A percentile compares a stretch with the other conserved stretches of the same genome.
Conservation (phyloP, 2,888 invertebrate genomes). For the Abscondita cerata region DNA sequence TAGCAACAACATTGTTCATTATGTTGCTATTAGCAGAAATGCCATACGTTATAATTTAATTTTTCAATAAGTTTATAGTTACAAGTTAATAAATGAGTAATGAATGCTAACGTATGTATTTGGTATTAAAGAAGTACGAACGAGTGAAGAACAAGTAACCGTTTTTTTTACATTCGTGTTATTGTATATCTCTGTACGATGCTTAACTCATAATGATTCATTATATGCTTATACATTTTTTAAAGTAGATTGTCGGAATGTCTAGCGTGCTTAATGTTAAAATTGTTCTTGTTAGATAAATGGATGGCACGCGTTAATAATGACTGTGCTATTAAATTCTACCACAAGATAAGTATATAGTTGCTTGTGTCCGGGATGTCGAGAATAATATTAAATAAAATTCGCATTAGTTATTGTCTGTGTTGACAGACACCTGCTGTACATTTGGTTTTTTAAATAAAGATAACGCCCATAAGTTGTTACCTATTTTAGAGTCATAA, state of each 20-base stretch:
- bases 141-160: too few relatives aligned
- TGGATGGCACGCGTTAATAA: slow-evolving; percentile 51
- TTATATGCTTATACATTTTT: slow-evolving; percentile 42
- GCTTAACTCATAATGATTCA: slow-evolving; percentile 42
- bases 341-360: slow-evolving; percentile 52
- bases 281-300: slow-evolving; percentile 51
- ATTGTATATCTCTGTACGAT: slow-evolving; percentile 26
- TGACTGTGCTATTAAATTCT: slow-evolving; percentile 48
- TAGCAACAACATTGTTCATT: too few relatives aligned
- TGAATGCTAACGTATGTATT: too few relatives aligned
- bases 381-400: slow-evolving; percentile 57
- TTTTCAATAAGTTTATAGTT: too few relatives aligned
- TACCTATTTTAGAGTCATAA: neutral
- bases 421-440: slow-evolving; percentile 29
- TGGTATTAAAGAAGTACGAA: too few relatives aligned
- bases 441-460: slow-evolving; percentile 10
- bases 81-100: too few relatives aligned
- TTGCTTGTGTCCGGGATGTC: slow-evolving; percentile 57
- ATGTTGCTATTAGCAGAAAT: too few relatives aligned
- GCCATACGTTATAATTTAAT: too few relatives aligned
- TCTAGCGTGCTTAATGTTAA: slow-evolving; percentile 45
- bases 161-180: too few relatives aligned
- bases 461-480: neutral
- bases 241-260: slow-evolving; percentile 42
- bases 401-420: slow-evolving; percentile 40